These are phyloP conservation scores for Tangara arthus DNA, from an alignment of 2,797 vertebrate genomes.

Conservation along the genomic window DNA sequence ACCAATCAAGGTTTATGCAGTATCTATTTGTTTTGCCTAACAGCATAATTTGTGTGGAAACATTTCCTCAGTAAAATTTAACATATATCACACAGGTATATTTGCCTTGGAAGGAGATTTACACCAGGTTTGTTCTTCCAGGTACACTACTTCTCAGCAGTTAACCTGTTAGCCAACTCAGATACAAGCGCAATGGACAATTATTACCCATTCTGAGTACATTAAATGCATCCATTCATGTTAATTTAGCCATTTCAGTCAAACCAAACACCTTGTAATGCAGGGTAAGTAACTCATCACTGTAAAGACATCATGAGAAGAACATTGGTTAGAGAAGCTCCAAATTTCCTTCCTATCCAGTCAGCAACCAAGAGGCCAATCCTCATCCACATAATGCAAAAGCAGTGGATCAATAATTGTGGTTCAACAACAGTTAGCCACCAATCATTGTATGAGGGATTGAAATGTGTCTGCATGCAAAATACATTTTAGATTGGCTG, in stretches of 20 bases:
- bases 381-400: conserved; percentile 61
- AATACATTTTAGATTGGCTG: conserved; percentile 43
- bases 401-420: conserved; percentile 71
- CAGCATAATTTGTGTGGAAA: conserved; percentile 32
- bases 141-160: conserved; percentile 36
- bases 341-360: conserved; percentile 56
- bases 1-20: not conserved
- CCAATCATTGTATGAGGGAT: conserved; percentile 68
- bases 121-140: conserved; percentile 21
- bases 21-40: conserved; percentile 27
- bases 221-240: conserved; percentile 51
- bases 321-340: conserved; percentile 56
- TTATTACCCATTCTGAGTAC: conserved; percentile 52
- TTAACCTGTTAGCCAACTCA: conserved; percentile 36
- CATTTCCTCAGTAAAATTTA: conserved; percentile 27
- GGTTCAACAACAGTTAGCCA: conserved; percentile 71
- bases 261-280: conserved; percentile 50
- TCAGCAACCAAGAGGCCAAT: conserved; percentile 42
- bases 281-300: conserved; percentile 42
- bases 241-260: conserved; percentile 54
- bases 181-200: conserved; percentile 40
- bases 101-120: conserved; percentile 58
- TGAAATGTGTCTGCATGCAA: conserved; percentile 58
- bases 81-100: not conserved
- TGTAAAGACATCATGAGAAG: conserved; percentile 54